Evolutionary conservation across 2,113 vertebrate genomes (phyloP), one percentile per base, ranked within the genome.

Genomic region (Limnothrissa miodon): DNA sequence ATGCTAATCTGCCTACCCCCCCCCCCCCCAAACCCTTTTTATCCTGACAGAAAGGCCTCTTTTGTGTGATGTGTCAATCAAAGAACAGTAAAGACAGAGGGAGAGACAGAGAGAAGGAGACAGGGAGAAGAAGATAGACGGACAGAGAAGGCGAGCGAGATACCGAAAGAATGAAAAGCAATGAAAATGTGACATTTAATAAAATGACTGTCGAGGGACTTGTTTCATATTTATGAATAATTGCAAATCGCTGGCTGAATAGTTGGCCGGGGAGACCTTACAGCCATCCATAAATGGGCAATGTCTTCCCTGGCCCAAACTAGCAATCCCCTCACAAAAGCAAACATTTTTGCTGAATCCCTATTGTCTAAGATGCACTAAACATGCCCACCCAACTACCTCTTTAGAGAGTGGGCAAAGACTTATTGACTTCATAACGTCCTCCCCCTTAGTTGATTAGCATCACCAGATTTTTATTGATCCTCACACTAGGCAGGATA

Each of bases 201-300:
- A 81, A 81, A 79, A 21, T 83, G 78, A 70, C 80, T 70, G 74
- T 78, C 84, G 80, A 81, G 78, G 62, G 82, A 85, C 33, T 84
- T 85, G 85, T 89, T 87, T 87, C 62, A 89, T 74, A 78, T 87
- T 82, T 86, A 87, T 87, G 85, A 89, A 89, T 84, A 83, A 83
- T 51, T 81, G 80, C 87, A 87, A 53, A 25, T 21, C 44, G 39
- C 46, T 39, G 42, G n/a, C 39, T 85, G 79, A 85, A 87, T 82
- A 66, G 87, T 87, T 82, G 82, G 39, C 83, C 78, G 39, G 39
- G 83, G 78, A 62, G 42, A 80, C 66, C 66, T 74, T 74, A 33
- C 66, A 74, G 13, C 3, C 11, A 36, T 29, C 2, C 62, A 70
- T 1, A 29, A 70, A 74, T 74, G 29, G 33, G 25, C 25, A 74